Evolutionary conservation across 2,888 invertebrate species (phyloP), one percentile per base, ranked within the genome.

Genomic region (Harpalus rubripes): DNA sequence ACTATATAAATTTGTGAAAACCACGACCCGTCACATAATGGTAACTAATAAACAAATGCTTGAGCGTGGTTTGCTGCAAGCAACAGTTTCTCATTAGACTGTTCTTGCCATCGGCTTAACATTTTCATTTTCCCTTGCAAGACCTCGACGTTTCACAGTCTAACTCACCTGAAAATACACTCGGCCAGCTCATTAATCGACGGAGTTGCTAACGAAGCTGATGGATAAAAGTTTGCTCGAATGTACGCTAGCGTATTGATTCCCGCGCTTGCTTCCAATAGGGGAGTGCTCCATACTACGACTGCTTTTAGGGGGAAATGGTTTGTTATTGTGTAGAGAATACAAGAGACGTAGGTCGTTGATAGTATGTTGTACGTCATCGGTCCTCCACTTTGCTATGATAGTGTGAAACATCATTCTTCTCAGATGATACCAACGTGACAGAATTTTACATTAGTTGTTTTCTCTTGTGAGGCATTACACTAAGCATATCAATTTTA

Each of bases 61-160:
- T 59, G 7, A 59, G 10, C 59, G 59, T 15, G 59, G 59, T 68
- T 63, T 7, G 58, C 56, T 16, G 58, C 68, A 74, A 82, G 82
- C 82, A 82, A 82, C 82, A 82, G 82, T 82, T 82, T 56, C 72
- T 59, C 16, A 39, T 80, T 80, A 59, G 72, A 68, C 68, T 82
- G 68, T 44, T 72, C 52, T 26, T 3, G 12, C 7, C 7, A 16
- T 7, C 1, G 7, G 39, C 16, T 12, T 15, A 68, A 5, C 63
- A 18, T 15, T 16, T 16, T 22, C 18, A 39, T 12, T 16, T 16
- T 44, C 18, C 12, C 41, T n/a, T 12, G 32, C 68, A 39, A 32
- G 39, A 5, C 2, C 4, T 18, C 15, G 26, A 0, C 16, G 7
- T 16, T 16, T 72, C 72, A 39, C 82, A 82, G 22, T 72, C 82